These are phyloP conservation scores for Tribolium castaneum DNA, from an alignment of 1,140 invertebrate species.

Conservation along the genomic window DNA sequence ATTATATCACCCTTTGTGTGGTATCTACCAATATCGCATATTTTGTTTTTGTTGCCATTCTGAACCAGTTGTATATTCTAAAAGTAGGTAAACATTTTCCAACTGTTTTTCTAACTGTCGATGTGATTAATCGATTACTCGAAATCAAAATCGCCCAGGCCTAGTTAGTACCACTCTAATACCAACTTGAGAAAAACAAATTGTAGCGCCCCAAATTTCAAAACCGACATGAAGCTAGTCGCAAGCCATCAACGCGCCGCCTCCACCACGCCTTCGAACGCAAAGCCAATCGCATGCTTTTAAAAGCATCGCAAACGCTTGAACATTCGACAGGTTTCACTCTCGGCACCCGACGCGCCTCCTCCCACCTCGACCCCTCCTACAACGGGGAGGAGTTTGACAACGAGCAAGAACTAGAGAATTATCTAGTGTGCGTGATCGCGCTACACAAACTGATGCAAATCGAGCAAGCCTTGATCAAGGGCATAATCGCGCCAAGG, in stretches of 20 bases:
- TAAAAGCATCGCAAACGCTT: constrained; percentile 84
- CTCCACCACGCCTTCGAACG: constrained; percentile 78
- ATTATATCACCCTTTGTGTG: too few species aligned
- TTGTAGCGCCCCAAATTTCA: constrained; percentile 67
- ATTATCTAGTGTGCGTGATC: constrained; percentile 86
- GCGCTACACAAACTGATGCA: constrained; percentile 91
- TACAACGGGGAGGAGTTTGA: constrained; percentile 72
- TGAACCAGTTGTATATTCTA: too few species aligned
- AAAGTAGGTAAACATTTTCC: too few species aligned
- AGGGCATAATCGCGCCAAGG: constrained; percentile 84
- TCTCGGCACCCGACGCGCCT: constrained; percentile 68
- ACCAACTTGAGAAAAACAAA: not conserved
- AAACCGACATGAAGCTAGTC: constrained; percentile 65
- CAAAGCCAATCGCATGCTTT: constrained; percentile 86
- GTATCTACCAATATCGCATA: too few species aligned
- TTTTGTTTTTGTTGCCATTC: too few species aligned
- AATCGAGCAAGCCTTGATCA: constrained; percentile 84
- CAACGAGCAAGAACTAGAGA: constrained; percentile 88
- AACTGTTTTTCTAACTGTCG: too few species aligned
- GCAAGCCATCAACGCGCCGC: constrained; percentile 65
- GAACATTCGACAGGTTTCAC: constrained; percentile 79
- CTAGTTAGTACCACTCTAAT: too few species aligned
- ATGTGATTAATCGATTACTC: too few species aligned
- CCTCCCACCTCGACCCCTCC: constrained; percentile 61
- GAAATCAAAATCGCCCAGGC: too few species aligned